phyloP scores from a whole-genome alignment of 2,888 invertebrate species.

The Caradrina kadenii region DNA sequence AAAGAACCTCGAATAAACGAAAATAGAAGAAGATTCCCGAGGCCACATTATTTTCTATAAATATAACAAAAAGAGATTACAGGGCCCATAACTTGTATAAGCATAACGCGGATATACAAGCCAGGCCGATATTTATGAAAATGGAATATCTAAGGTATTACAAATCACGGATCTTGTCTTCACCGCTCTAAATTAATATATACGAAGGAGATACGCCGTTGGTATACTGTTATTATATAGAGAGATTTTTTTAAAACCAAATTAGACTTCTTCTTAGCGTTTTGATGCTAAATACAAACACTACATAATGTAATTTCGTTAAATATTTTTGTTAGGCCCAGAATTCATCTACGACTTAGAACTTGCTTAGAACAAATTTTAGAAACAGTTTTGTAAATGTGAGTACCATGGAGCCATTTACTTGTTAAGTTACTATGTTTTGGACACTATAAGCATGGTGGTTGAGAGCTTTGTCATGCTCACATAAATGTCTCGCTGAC shows the following conservation, averaged over 20 bases:
- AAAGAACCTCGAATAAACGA: not conserved
- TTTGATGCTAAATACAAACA: too few relatives aligned
- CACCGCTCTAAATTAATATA: conserved; percentile 50
- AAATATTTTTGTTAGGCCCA: too few relatives aligned
- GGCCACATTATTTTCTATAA: conserved; percentile 2
- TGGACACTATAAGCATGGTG: too few relatives aligned
- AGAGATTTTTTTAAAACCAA: not conserved
- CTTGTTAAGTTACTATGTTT: too few relatives aligned
- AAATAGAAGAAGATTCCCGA: conserved; percentile 2
- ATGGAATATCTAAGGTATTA: conserved; percentile 54
- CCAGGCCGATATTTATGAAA: conserved; percentile 53
- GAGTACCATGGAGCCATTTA: too few relatives aligned
- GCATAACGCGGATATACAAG: conserved; percentile 30
- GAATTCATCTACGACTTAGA: too few relatives aligned
- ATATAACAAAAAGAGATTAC: conserved; percentile 13
- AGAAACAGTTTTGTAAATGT: too few relatives aligned
- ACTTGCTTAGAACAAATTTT: too few relatives aligned
- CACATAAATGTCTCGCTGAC: too few relatives aligned
- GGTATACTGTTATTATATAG: conserved; percentile 9
- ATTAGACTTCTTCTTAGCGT: too few relatives aligned
- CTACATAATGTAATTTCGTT: too few relatives aligned
- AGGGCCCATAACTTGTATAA: conserved; percentile 27
- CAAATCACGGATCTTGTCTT: conserved; percentile 23
- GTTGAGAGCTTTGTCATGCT: too few relatives aligned
- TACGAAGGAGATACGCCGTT: conserved; percentile 27